phyloP scores from a whole-genome alignment of 2,113 vertebrate species.

The Chaetorhynchus papuensis region DNA sequence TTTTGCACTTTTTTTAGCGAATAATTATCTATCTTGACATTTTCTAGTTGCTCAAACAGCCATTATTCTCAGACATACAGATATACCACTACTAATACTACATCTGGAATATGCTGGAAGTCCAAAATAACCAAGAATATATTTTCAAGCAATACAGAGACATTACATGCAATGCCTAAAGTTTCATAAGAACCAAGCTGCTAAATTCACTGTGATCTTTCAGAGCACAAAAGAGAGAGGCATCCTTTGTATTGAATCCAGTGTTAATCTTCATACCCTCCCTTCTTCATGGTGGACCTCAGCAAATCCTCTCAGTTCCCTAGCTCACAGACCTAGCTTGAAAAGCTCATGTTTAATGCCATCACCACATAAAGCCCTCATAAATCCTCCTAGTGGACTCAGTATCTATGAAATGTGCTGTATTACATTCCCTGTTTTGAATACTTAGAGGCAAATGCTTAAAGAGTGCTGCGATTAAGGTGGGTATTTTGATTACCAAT shows the following conservation, averaged over 20 bases:
- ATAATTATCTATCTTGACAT: conserved; percentile 16
- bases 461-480: conserved; percentile 1
- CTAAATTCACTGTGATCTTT: neutral
- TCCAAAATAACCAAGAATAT: neutral
- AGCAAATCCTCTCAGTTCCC: neutral
- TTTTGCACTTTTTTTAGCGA: neutral
- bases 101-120: neutral
- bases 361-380: neutral
- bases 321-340: neutral
- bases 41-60: neutral
- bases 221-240: neutral
- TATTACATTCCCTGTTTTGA: neutral
- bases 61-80: neutral
- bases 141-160: neutral
- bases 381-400: neutral
- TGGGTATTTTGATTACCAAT: neutral
- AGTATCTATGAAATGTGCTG: neutral
- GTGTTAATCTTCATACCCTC: neutral
- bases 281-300: neutral
- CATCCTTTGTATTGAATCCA: neutral
- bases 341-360: neutral
- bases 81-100: neutral
- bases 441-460: conserved; percentile 1
- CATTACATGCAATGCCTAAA: neutral
- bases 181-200: neutral